Percentiles rank a stretch among this genome's conserved stretches.
phyloP scores from a whole-genome alignment of 2,113 vertebrate genomes.

The Todiramphus chloris region DNA sequence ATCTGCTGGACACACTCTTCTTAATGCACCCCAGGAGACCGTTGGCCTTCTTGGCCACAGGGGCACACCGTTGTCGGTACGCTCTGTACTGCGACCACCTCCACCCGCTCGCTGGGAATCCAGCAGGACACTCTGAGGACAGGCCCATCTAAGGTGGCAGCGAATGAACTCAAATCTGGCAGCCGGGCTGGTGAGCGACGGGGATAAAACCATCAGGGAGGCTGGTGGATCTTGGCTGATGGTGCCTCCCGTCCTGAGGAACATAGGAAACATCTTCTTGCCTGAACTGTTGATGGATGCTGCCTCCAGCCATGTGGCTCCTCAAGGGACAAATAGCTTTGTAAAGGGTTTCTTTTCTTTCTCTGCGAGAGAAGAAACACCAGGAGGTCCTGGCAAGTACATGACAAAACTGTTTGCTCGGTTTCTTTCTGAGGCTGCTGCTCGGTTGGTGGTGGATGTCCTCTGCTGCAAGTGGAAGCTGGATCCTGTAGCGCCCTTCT shows the following conservation, averaged over 20 bases:
- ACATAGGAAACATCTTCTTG: constrained; percentile 41
- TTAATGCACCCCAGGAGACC: too few species aligned
- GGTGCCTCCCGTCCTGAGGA: not conserved
- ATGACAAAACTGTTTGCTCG: not conserved
- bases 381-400: not conserved
- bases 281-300: not conserved
- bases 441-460: constrained; percentile 59
- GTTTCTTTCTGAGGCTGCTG: not conserved
- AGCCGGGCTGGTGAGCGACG: not conserved
- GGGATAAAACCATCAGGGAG: not conserved
- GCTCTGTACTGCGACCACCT: too few species aligned
- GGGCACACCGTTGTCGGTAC: too few species aligned
- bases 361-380: not conserved
- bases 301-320: not conserved
- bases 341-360: not conserved
- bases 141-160: too few species aligned
- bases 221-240: too few species aligned
- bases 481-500: constrained; percentile 38
- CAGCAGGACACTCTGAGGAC: too few species aligned
- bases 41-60: too few species aligned
- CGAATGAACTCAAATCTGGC: not conserved
- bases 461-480: constrained; percentile 71
- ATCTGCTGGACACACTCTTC: too few species aligned
- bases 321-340: not conserved
- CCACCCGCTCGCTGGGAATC: too few species aligned